phyloP scores from a whole-genome alignment of 2,113 vertebrate species.

The Nansenia antarctica region DNA sequence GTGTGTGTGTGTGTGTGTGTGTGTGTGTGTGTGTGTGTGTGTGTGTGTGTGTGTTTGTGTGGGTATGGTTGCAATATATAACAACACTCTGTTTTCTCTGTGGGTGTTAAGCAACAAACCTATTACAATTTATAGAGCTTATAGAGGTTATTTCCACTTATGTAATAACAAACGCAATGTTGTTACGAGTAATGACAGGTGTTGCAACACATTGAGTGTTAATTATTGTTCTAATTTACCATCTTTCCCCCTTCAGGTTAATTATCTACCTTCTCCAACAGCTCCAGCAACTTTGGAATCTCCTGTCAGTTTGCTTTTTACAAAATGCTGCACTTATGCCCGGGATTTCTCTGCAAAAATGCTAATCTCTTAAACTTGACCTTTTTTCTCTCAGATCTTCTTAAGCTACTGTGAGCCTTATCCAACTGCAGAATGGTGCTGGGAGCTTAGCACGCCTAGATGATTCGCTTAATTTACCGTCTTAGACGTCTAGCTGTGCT shows the following conservation, averaged over 20 bases:
- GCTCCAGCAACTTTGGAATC: background rate
- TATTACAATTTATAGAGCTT: too few relatives aligned
- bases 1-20: background rate
- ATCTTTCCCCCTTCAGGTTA: too few relatives aligned
- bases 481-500: background rate
- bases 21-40: background rate
- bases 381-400: slow-evolving; percentile 50
- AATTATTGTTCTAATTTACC: too few relatives aligned
- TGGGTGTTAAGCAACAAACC: too few relatives aligned
- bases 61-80: too few relatives aligned
- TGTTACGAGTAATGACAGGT: too few relatives aligned
- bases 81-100: too few relatives aligned
- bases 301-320: slow-evolving; percentile 7
- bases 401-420: slow-evolving; percentile 23
- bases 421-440: slow-evolving; percentile 37
- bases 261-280: background rate
- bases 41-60: background rate
- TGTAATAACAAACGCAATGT: too few relatives aligned
- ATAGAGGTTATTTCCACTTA: too few relatives aligned
- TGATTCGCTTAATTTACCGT: slow-evolving; percentile 26
- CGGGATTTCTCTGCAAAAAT: slow-evolving; percentile 23
- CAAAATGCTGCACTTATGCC: slow-evolving; percentile 11
- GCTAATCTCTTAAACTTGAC: slow-evolving; percentile 44
- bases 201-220: too few relatives aligned
- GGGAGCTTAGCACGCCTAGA: slow-evolving; percentile 14